A percentile compares a stretch with the other conserved stretches of the same genome.
These are phyloP conservation scores for Leucania comma DNA, from an alignment of 2,888 invertebrate genomes.

Conservation along the genomic window DNA sequence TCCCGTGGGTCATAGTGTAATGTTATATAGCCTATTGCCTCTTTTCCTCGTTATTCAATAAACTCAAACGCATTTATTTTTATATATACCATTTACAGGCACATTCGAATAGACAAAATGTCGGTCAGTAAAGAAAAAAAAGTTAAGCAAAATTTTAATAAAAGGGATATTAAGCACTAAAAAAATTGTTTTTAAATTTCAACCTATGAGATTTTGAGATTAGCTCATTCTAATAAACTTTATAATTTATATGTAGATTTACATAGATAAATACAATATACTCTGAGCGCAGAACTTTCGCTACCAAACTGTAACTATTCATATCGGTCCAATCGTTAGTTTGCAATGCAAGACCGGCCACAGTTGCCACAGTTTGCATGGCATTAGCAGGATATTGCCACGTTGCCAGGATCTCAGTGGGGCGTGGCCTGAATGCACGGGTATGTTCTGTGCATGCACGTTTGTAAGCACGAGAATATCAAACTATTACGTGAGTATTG, in stretches of 20 bases:
- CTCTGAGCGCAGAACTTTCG: slow-evolving; percentile 15
- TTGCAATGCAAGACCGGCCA: slow-evolving; percentile 16
- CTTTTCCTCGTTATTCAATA: too few species aligned
- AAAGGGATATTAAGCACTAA: too few species aligned
- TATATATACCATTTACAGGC: too few species aligned
- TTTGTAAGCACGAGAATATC: slow-evolving; percentile 2
- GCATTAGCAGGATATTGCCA: slow-evolving; percentile 23
- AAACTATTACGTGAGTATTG: slow-evolving; percentile 18
- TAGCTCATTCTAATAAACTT: too few species aligned
- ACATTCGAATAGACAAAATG: too few species aligned
- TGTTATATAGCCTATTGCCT: too few species aligned
- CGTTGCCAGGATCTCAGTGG: slow-evolving; percentile 6
- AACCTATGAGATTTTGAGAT: too few species aligned
- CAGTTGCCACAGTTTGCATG: slow-evolving; percentile 39
- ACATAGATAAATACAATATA: neutral
- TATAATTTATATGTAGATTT: neutral
- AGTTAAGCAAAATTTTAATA: too few species aligned
- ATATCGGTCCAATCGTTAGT: slow-evolving; percentile 15
- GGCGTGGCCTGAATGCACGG: slow-evolving; percentile 1
- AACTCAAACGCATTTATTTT: too few species aligned
- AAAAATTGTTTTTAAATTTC: too few species aligned
- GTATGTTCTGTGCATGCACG: slow-evolving; percentile 11
- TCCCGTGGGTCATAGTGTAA: too few species aligned
- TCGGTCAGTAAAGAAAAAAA: too few species aligned
- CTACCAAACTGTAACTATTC: slow-evolving; percentile 34